Evolutionary conservation across 2,888 invertebrate genomes (phyloP).

Genomic region (Nowickia ferox): DNA sequence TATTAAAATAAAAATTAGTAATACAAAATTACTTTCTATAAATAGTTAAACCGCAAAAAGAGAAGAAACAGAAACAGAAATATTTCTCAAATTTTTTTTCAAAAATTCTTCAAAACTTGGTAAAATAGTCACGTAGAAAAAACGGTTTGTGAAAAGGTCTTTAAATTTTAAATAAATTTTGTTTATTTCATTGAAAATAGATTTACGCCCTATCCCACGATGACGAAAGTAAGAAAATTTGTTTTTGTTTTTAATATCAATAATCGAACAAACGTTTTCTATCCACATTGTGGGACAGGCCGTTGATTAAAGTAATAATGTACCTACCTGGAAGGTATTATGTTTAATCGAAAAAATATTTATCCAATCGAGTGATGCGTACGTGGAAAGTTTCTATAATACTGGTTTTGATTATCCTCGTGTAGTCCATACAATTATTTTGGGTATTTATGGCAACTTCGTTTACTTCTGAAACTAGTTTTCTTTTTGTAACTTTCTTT

Average conservation of each 20-base stretch:
- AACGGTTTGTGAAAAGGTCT: too few species aligned
- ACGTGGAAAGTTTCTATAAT: neutral
- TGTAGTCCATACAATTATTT: neutral
- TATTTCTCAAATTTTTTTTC: too few species aligned
- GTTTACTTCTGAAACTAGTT: constrained; percentile 29
- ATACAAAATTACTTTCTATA: constrained; percentile 32
- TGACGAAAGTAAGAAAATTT: too few species aligned
- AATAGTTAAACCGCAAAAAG: neutral
- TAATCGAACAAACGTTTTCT: neutral
- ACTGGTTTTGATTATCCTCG: constrained; percentile 33
- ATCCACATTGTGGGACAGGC: neutral
- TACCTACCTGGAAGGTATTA: constrained; percentile 54
- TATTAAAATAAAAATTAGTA: neutral
- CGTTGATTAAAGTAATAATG: neutral
- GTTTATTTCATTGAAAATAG: too few species aligned
- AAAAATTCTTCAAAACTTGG: too few species aligned
- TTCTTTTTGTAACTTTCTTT: constrained; percentile 9
- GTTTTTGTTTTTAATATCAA: too few species aligned
- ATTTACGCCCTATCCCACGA: too few species aligned
- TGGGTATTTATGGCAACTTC: constrained; percentile 16
- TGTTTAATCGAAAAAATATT: neutral
- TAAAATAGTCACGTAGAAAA: too few species aligned
- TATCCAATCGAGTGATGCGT: constrained; percentile 19
- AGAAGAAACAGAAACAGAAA: too few species aligned
- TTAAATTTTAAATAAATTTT: too few species aligned